Evolutionary conservation across 1,140 invertebrate genomes (phyloP), one percentile per base, ranked within the genome.

Genomic region (Aphaenogaster floridana): DNA sequence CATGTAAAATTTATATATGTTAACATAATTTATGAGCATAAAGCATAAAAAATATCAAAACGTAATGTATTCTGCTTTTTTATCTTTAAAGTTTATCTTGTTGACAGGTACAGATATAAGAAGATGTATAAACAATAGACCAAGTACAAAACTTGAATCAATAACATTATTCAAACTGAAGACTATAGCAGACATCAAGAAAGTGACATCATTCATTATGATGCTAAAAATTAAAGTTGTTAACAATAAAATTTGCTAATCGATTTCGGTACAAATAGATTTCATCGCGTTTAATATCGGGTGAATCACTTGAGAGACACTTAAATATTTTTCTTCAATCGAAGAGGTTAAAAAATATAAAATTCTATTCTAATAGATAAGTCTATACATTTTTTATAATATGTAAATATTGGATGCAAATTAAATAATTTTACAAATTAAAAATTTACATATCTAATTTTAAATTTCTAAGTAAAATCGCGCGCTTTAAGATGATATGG

Each of bases 281-380:
- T 76, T 39, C 13, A 57, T 36, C 6, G 6, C 11, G 9, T 59
- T 3, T 42, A 42, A 76, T 21, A 42, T 76, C 42, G 28, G 34
- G 15, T 42, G 3, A 57, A 57, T 42, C 21, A 13, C 7, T n/a
- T 66, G 36, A 52, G 50, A 57, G 0, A 57, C 5, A 42, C 3
- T 54, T 54, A 74, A 57, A 42, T 76, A 39, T 76, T 11, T 76
- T 76, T 42, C n/a, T 76, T 57, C 11, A 7, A 76, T 59, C 13
- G 1, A 59, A 76, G 3, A 28, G 42, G 34, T 3, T 8, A 21
- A 28, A 42, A 50, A 39, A 42, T 76, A 39, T 21, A 76, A 1
- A 59, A 39, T 3, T 34, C 13, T 39, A 0, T 59, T 42, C 28
- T 28, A 28, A 28, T 39, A 59, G 5, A 42, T 59, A 1, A 76